Evolutionary conservation across 2,797 vertebrate genomes (phyloP).

Genomic region (Enteromius thamalakanensis): DNA sequence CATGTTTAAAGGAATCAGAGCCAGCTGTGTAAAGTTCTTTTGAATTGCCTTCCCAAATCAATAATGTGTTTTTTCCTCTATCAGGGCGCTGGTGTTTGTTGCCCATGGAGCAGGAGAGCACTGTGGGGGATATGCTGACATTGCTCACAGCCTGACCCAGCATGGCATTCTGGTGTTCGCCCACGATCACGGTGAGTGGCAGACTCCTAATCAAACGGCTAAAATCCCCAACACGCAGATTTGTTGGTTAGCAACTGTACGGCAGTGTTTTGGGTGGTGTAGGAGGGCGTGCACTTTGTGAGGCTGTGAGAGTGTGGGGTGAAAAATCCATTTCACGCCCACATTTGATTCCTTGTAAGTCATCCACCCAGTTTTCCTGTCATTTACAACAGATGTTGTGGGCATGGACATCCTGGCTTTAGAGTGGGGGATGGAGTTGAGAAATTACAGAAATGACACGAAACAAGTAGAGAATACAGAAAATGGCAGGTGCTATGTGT

Average conservation of each 20-base stretch:
- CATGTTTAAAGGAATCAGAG: not conserved
- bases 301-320: not conserved
- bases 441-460: conserved; percentile 25
- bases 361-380: not conserved
- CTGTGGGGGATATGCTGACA: conserved; percentile 86
- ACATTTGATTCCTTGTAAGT: conserved; percentile 12
- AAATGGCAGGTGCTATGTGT: conserved; percentile 64
- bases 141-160: conserved; percentile 85
- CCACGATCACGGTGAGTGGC: conserved; percentile 93
- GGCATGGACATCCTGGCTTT: not conserved
- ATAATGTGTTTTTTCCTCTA: conserved; percentile 31
- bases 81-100: conserved; percentile 90
- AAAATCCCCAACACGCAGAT: conserved; percentile 31
- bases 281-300: conserved; percentile 23
- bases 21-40: not conserved
- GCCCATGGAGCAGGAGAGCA: conserved; percentile 93
- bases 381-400: conserved; percentile 31
- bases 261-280: conserved; percentile 23
- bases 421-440: not conserved
- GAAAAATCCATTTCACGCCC: conserved; percentile 1
- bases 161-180: conserved; percentile 88
- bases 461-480: conserved; percentile 33
- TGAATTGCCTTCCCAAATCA: not conserved
- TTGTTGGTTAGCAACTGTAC: conserved; percentile 17
- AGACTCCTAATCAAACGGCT: conserved; percentile 16